A percentile compares a stretch with the other conserved stretches of the same genome.
Conservation (phyloP, 2,113 vertebrate species). For the Irena cyanogastra region DNA sequence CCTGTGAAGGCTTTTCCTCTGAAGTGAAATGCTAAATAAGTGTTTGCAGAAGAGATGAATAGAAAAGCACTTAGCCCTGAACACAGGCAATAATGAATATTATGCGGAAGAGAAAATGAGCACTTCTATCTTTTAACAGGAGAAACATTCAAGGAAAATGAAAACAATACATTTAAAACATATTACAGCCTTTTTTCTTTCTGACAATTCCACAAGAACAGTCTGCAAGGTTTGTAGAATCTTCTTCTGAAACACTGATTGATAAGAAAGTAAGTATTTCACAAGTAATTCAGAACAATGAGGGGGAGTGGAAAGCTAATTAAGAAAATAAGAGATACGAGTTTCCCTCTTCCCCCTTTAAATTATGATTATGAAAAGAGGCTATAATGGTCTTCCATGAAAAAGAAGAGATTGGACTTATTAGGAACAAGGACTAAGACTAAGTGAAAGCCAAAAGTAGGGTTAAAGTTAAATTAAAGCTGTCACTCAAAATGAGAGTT, state of each 20-base stretch:
- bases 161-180: constrained; percentile 15
- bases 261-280: background rate
- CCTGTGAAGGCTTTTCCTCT: background rate
- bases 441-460: background rate
- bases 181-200: background rate
- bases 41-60: constrained; percentile 1
- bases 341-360: background rate
- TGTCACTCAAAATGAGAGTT: background rate
- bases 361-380: background rate
- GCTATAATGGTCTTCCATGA: background rate
- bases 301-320: background rate
- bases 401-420: background rate
- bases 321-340: background rate
- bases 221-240: background rate
- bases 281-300: background rate
- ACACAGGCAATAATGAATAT: background rate
- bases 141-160: constrained; percentile 7
- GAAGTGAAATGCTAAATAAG: background rate
- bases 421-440: background rate
- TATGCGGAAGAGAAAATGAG: background rate
- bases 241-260: background rate
- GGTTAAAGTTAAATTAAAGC: constrained; percentile 15
- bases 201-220: background rate
- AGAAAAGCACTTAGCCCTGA: background rate
- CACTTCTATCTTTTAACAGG: background rate